Percentiles rank a stretch among this genome's conserved stretches.
Evolutionary conservation across 2,797 vertebrate species (phyloP).

Genomic region (Allobates femoralis): DNA sequence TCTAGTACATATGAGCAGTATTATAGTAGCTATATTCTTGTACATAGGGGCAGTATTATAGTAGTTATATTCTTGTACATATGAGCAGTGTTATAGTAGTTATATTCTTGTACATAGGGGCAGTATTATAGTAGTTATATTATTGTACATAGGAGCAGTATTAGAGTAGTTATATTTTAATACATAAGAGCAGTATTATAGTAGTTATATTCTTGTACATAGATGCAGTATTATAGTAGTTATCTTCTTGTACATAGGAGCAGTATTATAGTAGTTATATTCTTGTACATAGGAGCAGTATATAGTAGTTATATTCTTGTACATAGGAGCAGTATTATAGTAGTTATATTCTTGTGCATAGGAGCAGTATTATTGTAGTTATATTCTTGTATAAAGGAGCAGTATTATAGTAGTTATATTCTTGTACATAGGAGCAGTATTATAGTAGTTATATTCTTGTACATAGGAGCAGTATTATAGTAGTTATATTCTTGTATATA

Average conservation of each 20-base stretch:
- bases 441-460: conserved; percentile 10
- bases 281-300: not conserved
- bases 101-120: too few relatives aligned
- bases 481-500: not conserved
- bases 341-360: not conserved
- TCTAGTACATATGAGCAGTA: not conserved
- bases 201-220: too few relatives aligned
- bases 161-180: too few relatives aligned
- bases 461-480: conserved; percentile 9
- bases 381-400: conserved; percentile 2
- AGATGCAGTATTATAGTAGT: too few relatives aligned
- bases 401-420: too few relatives aligned
- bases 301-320: conserved; percentile 7
- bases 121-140: too few relatives aligned
- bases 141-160: too few relatives aligned
- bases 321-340: conserved; percentile 5
- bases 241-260: conserved; percentile 3
- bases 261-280: not conserved
- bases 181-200: too few relatives aligned
- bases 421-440: too few relatives aligned
- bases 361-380: not conserved
- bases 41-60: conserved; percentile 12
- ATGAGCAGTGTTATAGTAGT: not conserved
- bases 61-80: conserved; percentile 3
- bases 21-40: too few relatives aligned